These are phyloP conservation scores for Leptopilina boulardi DNA, from an alignment of 1,140 invertebrate species.

Conservation along the genomic window DNA sequence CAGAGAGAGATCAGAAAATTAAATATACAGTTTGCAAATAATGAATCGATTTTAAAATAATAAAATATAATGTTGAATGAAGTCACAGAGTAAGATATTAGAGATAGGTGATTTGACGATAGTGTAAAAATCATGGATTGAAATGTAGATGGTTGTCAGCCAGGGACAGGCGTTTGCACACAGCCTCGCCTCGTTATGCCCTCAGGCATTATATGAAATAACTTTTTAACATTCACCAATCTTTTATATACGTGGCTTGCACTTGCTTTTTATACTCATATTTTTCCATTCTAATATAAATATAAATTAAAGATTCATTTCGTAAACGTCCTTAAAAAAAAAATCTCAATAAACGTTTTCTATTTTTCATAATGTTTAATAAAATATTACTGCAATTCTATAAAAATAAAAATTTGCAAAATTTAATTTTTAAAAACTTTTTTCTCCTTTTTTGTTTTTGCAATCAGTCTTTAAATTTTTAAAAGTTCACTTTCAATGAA, in stretches of 20 bases:
- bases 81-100: slow-evolving; percentile 52
- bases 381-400: no score
- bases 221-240: slow-evolving; percentile 60
- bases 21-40: no score
- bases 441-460: no score
- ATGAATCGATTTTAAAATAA: neutral
- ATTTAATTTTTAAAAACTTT: no score
- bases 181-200: slow-evolving; percentile 68
- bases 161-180: slow-evolving; percentile 60
- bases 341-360: no score
- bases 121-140: slow-evolving; percentile 64
- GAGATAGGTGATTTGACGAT: slow-evolving; percentile 52
- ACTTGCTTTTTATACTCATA: neutral
- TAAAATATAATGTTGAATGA: slow-evolving; percentile 45
- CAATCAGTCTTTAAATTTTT: no score
- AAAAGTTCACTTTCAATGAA: no score
- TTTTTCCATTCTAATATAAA: slow-evolving; percentile 14
- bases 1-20: no score
- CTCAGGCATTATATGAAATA: slow-evolving; percentile 70
- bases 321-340: neutral
- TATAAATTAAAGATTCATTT: neutral
- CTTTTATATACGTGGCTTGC: slow-evolving; percentile 12
- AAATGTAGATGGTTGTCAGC: slow-evolving; percentile 68
- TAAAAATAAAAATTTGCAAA: no score
- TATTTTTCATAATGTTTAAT: no score